Base-by-base conservation (phyloP, 2,797 vertebrate genomes). In the Karalla daura region DNA sequence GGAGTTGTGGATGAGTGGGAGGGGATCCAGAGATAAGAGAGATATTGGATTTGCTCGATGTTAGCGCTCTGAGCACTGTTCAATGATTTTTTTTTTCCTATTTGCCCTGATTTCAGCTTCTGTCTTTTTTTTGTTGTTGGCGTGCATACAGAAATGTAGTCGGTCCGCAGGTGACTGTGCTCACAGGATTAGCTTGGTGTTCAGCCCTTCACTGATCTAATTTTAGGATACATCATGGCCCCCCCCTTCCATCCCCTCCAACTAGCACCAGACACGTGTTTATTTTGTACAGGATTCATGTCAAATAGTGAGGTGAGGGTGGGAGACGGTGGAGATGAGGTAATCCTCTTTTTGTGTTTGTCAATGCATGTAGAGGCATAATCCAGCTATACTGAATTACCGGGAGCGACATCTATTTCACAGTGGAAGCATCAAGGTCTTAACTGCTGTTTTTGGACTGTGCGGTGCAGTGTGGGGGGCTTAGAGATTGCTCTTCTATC, bases 281-380 rank as follows among this genome's bases (percentile, higher is more conserved):
- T 91, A 84, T 86, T 89, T 88, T 86, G 59, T 60, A 63, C 75
- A 71, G 76, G 78, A 90, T 84, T 89, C 58, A 58, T 92, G 87
- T 91, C 85, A 89, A 86, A 89, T 75, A 71, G 78, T 65, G 82
- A 84, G 72, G 68, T 89, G 86, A 85, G 79, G 70, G 74, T 84
- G 78, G 70, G 79, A 73, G 79, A 86, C 4, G 74, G 73, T 81
- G 61, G 65, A 84, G 75, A 85, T 80, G 70, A 90, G 46, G 74
- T 91, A 88, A 92, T 92, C 93, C 88, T 90, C 76, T 88, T 86
- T 91, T 74, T 89, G 47, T 85, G 78, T 81, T 71, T 81, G 69
- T 86, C 76, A 47, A 56, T 56, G 77, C 67, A 78, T 30, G 33
- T 83, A 78, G 67, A 80, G 69, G 37, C 51, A 69, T 91, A 88